Conservation (phyloP, 2,888 invertebrate species). For the Aphodius granarius region DNA sequence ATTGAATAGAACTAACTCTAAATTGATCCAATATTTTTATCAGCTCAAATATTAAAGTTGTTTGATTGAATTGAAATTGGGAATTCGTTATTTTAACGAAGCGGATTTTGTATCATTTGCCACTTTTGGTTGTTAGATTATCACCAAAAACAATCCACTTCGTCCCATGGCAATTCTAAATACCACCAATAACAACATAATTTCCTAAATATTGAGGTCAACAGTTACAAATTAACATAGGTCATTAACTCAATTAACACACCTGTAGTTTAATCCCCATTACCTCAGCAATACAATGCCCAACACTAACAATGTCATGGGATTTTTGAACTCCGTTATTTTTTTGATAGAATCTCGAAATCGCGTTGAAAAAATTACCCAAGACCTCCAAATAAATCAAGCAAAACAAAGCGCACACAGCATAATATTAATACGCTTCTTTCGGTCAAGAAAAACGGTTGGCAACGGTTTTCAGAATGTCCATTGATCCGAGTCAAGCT, state of each 20-base stretch:
- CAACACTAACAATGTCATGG: neutral
- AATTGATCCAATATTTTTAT: too few relatives aligned
- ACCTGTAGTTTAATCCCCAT: neutral
- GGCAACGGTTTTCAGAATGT: neutral
- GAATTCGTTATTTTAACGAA: too few relatives aligned
- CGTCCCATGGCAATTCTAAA: too few relatives aligned
- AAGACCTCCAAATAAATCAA: neutral
- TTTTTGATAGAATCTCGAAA: neutral
- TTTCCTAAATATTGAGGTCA: neutral
- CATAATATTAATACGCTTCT: neutral
- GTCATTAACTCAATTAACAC: neutral
- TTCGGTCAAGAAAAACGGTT: neutral
- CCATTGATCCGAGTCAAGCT: neutral
- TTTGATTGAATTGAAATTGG: too few relatives aligned
- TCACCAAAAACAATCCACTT: too few relatives aligned
- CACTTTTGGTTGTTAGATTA: too few relatives aligned
- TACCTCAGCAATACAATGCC: neutral
- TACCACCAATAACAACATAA: too few relatives aligned
- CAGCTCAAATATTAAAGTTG: too few relatives aligned
- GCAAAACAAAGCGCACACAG: neutral
- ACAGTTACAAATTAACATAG: neutral
- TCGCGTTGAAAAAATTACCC: neutral
- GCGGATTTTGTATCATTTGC: too few relatives aligned
- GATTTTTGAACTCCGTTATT: neutral
- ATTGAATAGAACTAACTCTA: too few relatives aligned